These are phyloP conservation scores for Sminthurides bifidus DNA, from an alignment of 1,140 invertebrate species.

Conservation along the genomic window DNA sequence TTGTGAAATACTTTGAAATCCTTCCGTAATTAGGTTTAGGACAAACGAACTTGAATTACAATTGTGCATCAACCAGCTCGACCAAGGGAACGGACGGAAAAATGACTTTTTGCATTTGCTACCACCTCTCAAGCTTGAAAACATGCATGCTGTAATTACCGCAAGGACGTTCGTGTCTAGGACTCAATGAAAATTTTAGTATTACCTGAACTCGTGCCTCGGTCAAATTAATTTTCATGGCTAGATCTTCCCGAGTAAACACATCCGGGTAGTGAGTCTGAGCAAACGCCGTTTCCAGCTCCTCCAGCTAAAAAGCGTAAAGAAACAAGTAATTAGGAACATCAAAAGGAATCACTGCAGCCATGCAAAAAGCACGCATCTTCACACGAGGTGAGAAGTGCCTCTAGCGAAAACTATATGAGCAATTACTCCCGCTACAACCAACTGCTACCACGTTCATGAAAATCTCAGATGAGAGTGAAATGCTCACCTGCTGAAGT, in stretches of 20 bases:
- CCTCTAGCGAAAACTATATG: too few species aligned
- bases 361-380: too few species aligned
- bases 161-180: background rate
- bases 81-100: background rate
- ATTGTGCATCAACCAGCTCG: background rate
- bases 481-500: conserved; percentile 78
- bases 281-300: conserved; percentile 91
- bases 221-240: conserved; percentile 96
- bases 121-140: too few species aligned
- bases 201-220: conserved; percentile 91
- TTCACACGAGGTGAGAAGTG: too few species aligned
- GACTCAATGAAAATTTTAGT: background rate
- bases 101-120: background rate
- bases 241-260: conserved; percentile 67
- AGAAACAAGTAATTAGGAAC: background rate
- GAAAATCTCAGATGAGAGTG: too few species aligned
- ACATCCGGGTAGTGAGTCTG: conserved; percentile 88
- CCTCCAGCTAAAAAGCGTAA: conserved; percentile 59
- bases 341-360: background rate
- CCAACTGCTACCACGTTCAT: too few species aligned
- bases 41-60: background rate
- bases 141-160: background rate
- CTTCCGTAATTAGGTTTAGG: background rate
- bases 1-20: too few species aligned
- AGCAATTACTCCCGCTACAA: too few species aligned